Percentiles rank a stretch among this genome's conserved stretches.
Conservation (phyloP, 1,140 invertebrate species). For the Drosophila hydei region DNA sequence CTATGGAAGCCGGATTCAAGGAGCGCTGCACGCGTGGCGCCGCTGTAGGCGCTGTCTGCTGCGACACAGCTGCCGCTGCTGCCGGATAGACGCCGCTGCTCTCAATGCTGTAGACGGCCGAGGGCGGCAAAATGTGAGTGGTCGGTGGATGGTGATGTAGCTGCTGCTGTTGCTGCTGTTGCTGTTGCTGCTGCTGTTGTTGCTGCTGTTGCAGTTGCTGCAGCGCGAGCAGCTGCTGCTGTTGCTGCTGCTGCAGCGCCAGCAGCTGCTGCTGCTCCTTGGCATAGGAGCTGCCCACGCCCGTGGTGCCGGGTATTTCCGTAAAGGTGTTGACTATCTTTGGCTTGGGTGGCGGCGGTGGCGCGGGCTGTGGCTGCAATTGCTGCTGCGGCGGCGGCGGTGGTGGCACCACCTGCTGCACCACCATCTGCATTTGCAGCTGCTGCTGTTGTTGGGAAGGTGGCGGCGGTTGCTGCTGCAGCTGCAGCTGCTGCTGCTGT, state of each 20-base stretch:
- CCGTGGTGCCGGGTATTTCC: constrained; percentile 81
- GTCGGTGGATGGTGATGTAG: constrained; percentile 74
- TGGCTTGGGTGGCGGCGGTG: constrained; percentile 78
- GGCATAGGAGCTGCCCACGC: constrained; percentile 80
- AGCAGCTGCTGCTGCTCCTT: constrained; percentile 71
- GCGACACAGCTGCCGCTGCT: constrained; percentile 9
- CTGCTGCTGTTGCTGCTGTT: constrained; percentile 44
- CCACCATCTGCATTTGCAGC: constrained; percentile 43
- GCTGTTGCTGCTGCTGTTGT: constrained; percentile 56
- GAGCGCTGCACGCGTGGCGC: constrained; percentile 67
- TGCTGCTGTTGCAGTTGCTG: constrained; percentile 77
- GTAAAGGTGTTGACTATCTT: constrained; percentile 82
- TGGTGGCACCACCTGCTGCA: constrained; percentile 33
- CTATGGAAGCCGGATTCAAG: constrained; percentile 78
- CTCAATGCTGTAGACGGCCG: constrained; percentile 82
- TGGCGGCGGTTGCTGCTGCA: constrained; percentile 30
- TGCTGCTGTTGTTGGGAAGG: constrained; percentile 32
- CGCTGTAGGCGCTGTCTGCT: constrained; percentile 49
- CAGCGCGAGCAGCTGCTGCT: constrained; percentile 63
- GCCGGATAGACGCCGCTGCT: constrained; percentile 52
- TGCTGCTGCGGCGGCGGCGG: constrained; percentile 43
- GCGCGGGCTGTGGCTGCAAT: constrained; percentile 58
- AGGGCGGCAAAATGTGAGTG: constrained; percentile 77
- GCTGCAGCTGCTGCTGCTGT: constrained; percentile 50
- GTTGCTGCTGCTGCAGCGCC: constrained; percentile 60